Conservation (phyloP, 2,888 invertebrate genomes). For the Molorchus minor region DNA sequence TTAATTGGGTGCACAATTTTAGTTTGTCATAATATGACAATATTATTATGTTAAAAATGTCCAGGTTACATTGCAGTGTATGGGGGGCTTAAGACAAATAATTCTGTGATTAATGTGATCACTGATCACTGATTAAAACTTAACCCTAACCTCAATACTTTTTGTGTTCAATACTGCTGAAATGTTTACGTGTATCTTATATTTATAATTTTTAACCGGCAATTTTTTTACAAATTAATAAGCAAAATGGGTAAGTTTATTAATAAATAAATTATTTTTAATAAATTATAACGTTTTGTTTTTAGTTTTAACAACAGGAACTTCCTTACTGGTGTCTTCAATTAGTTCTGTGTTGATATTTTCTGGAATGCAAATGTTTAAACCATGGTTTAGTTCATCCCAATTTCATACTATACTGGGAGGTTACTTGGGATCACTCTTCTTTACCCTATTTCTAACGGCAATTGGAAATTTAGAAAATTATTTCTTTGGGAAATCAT, state of each 20-base stretch:
- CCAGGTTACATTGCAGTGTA: too few relatives aligned
- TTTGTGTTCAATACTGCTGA: too few relatives aligned
- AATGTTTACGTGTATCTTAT: too few relatives aligned
- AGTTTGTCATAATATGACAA: too few relatives aligned
- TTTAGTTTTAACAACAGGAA: constrained; percentile 75
- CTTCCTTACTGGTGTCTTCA: constrained; percentile 80
- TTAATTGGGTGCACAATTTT: too few relatives aligned
- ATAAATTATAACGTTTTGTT: constrained; percentile 44
- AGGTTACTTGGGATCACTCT: constrained; percentile 86
- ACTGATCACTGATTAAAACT: too few relatives aligned
- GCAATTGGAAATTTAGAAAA: constrained; percentile 90
- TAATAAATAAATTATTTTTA: neutral
- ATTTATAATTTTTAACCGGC: too few relatives aligned
- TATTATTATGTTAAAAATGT: too few relatives aligned
- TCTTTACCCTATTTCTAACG: constrained; percentile 87
- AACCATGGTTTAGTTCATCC: constrained; percentile 78
- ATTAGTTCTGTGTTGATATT: constrained; percentile 85
- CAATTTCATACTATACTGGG: constrained; percentile 88
- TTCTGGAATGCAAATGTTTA: constrained; percentile 93
- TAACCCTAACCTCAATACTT: too few relatives aligned
- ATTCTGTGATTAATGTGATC: too few relatives aligned
- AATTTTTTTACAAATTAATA: constrained; percentile 1
- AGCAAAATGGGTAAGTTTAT: constrained; percentile 30
- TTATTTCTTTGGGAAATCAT: constrained; percentile 84
- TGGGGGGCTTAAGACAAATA: too few relatives aligned